Conservation (phyloP, 2,888 invertebrate genomes). For the Ceratothoa steindachneri region DNA sequence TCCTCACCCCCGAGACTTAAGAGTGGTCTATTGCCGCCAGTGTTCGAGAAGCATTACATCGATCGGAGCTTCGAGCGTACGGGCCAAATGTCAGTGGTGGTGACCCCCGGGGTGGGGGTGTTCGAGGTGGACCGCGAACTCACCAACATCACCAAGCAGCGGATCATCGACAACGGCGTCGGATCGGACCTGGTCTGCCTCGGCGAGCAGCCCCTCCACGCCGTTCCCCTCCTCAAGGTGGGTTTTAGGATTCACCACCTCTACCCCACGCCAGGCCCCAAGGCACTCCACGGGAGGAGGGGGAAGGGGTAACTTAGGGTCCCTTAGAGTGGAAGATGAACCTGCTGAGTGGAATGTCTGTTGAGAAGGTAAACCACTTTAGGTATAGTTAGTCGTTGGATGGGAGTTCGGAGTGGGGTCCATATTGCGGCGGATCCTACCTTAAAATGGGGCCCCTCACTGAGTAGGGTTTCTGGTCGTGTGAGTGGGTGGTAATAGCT, state of each 20-base stretch:
- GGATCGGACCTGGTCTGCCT: constrained; percentile 96
- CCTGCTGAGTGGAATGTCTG: not conserved
- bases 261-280: too few relatives aligned
- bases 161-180: constrained; percentile 97
- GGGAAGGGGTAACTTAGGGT: too few relatives aligned
- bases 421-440: too few relatives aligned
- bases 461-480: too few relatives aligned
- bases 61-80: constrained; percentile 97
- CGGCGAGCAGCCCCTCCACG: constrained; percentile 96
- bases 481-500: too few relatives aligned
- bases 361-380: not conserved
- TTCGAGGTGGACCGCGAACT: constrained; percentile 96
- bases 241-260: constrained; percentile 13
- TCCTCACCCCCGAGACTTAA: too few relatives aligned
- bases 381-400: too few relatives aligned
- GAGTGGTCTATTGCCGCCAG: too few relatives aligned
- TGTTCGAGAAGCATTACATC: constrained; percentile 95
- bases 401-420: too few relatives aligned
- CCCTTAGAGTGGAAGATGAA: too few relatives aligned
- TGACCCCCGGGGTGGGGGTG: constrained; percentile 97
- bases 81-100: constrained; percentile 93
- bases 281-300: too few relatives aligned
- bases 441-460: not conserved
- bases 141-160: constrained; percentile 95
- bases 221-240: constrained; percentile 88